phyloP scores from a whole-genome alignment of 2,888 invertebrate species.

The Elegia similella region DNA sequence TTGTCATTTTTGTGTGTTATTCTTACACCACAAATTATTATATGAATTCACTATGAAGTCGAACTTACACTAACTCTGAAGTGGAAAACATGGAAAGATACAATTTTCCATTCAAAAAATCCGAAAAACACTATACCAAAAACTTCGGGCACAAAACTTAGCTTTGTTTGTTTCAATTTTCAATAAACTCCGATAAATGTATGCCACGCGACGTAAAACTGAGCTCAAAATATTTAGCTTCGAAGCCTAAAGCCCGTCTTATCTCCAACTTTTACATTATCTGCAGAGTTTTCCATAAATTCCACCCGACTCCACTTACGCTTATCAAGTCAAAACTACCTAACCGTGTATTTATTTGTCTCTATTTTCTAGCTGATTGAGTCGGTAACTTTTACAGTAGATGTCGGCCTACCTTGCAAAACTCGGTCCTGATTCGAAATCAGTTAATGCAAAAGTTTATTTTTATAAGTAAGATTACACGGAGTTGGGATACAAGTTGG shows the following conservation, averaged over 20 bases:
- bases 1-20: no score
- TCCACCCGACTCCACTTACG: slow-evolving; percentile 64
- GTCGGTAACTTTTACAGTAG: slow-evolving; percentile 58
- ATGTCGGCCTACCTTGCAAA: slow-evolving; percentile 61
- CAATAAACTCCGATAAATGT: slow-evolving; percentile 6
- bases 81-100: background rate
- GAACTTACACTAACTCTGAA: no score
- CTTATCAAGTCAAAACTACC: slow-evolving; percentile 77
- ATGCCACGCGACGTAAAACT: slow-evolving; percentile 15
- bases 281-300: slow-evolving; percentile 70
- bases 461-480: slow-evolving; percentile 83
- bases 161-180: background rate
- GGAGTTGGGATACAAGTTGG: slow-evolving; percentile 71
- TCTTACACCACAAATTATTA: no score
- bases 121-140: background rate
- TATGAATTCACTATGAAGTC: no score
- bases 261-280: slow-evolving; percentile 77
- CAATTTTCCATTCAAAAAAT: background rate
- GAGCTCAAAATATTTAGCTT: slow-evolving; percentile 55
- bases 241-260: slow-evolving; percentile 63
- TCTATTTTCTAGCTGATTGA: slow-evolving; percentile 76
- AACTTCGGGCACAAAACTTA: background rate
- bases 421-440: slow-evolving; percentile 76
- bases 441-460: slow-evolving; percentile 83
- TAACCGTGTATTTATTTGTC: slow-evolving; percentile 76